Evolutionary conservation across 2,113 vertebrate genomes (phyloP), one percentile per base, ranked within the genome.

Genomic region (Oreotrochilus melanogaster): DNA sequence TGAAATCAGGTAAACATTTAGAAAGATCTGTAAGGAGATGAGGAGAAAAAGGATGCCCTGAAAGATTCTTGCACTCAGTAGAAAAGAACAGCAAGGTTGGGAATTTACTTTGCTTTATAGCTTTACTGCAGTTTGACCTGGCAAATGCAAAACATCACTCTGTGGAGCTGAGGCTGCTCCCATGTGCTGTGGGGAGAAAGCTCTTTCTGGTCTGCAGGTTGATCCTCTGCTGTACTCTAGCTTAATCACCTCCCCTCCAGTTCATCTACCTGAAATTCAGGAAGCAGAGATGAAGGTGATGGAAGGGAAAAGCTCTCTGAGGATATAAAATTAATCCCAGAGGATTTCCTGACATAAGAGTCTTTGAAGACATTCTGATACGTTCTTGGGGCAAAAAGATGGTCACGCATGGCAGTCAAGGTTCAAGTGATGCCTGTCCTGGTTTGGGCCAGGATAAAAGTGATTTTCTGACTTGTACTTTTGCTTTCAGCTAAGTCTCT

Each of bases 281-380:
- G 61, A 81, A 96, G 72, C 22, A 0, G 19, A 47, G 14, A 74
- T 0, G 0, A 56, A 86, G 48, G 50, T 35, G 57, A 75, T 43
- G 21, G 35, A 81, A 75, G 92, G n/a, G 8, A 61, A 89, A 84
- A 95, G 30, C 0, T 17, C 67, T 84, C 27, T 10, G 33, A 84
- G 69, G 65, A 91, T 86, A 88, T 28, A 6, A 91, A 95, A 95
- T 75, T 89, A 95, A 88, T 80, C 72, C 69, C 92, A 88, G 75
- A 74, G 75, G 88, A 94, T 80, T 92, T 92, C 79, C 86, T 95
- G 95, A 93, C 88, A 78, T 62, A 47, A 90, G 56, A 86, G 72
- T 42, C 53, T 88, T 88, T 86, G 42, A 62, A 92, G 67, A 88
- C 64, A 28, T 30, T 79, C 51, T 93, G 95, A 96, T 57, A 85